These are phyloP conservation scores for Phengaris alcon DNA, from an alignment of 2,888 invertebrate genomes.

Conservation along the genomic window DNA sequence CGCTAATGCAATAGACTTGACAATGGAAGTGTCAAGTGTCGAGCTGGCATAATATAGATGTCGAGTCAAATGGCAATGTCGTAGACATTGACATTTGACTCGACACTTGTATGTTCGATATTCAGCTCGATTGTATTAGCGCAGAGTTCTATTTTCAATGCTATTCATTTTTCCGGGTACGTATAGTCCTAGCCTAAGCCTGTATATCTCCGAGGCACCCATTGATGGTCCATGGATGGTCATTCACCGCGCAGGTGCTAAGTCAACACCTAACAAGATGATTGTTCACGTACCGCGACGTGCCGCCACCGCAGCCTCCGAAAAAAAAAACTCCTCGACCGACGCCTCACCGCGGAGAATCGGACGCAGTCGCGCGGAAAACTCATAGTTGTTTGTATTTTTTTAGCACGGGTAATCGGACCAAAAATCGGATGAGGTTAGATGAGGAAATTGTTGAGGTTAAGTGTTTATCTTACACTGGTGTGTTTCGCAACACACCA, in stretches of 20 bases:
- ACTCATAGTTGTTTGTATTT: conserved; percentile 20
- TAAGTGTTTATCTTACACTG: too few relatives aligned
- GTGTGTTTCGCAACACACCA: too few relatives aligned
- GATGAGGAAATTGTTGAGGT: not conserved
- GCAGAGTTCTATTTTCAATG: too few relatives aligned
- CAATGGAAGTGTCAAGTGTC: too few relatives aligned
- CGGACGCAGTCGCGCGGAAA: conserved; percentile 2
- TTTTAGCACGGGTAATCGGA: conserved; percentile 1
- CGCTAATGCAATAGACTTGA: too few relatives aligned
- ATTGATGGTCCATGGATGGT: conserved; percentile 45
- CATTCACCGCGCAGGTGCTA: conserved; percentile 49
- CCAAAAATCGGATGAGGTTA: not conserved
- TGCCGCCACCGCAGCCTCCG: conserved; percentile 40
- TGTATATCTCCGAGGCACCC: conserved; percentile 28
- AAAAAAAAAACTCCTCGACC: conserved; percentile 3
- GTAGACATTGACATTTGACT: too few relatives aligned
- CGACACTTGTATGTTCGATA: too few relatives aligned
- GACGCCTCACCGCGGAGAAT: not conserved
- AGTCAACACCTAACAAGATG: conserved; percentile 67
- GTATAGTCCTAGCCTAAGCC: too few relatives aligned
- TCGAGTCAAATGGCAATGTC: too few relatives aligned
- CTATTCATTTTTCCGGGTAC: too few relatives aligned
- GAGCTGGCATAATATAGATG: too few relatives aligned
- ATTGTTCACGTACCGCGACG: conserved; percentile 62
- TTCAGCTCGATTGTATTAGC: too few relatives aligned